phyloP scores from a whole-genome alignment of 2,113 vertebrate genomes.

The Scatophagus argus region DNA sequence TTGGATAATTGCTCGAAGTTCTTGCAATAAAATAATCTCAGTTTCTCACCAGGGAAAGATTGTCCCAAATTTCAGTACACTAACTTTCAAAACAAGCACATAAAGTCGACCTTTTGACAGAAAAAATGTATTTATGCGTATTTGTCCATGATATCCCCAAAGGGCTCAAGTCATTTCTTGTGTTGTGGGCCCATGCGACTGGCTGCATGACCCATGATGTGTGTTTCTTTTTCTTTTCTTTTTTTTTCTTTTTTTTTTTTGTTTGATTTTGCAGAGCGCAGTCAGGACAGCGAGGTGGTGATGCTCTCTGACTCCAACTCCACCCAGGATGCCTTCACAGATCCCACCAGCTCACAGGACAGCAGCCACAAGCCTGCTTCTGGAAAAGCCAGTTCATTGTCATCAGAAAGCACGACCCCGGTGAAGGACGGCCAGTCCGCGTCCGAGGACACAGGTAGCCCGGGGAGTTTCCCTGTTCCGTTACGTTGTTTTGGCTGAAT shows the following conservation, averaged over 20 bases:
- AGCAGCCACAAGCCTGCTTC: conserved; percentile 87
- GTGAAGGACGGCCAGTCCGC: conserved; percentile 84
- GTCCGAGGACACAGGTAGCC: conserved; percentile 87
- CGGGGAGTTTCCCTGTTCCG: not conserved
- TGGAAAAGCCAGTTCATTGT: conserved; percentile 85
- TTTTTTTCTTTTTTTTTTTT: too few species aligned
- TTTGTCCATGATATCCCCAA: conserved; percentile 16
- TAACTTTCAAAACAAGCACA: not conserved
- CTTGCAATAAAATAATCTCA: not conserved
- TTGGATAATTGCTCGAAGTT: conserved; percentile 17
- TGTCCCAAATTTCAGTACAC: not conserved
- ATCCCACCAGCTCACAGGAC: conserved; percentile 92
- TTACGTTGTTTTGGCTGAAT: not conserved
- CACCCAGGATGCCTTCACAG: conserved; percentile 94
- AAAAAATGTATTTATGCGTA: not conserved
- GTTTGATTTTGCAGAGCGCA: conserved; percentile 88
- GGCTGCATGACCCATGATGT: conserved; percentile 56
- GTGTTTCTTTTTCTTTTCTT: too few species aligned
- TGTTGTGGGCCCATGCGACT: conserved; percentile 6
- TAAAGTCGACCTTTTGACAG: not conserved
- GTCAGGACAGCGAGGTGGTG: conserved; percentile 95
- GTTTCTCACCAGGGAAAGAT: not conserved
- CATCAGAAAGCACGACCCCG: conserved; percentile 82
- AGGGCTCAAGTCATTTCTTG: conserved; percentile 18
- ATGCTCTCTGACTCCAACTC: conserved; percentile 97